These are phyloP conservation scores for Microcebus ravelobensis DNA, from an alignment of 2,113 vertebrate genomes.

Conservation along the genomic window DNA sequence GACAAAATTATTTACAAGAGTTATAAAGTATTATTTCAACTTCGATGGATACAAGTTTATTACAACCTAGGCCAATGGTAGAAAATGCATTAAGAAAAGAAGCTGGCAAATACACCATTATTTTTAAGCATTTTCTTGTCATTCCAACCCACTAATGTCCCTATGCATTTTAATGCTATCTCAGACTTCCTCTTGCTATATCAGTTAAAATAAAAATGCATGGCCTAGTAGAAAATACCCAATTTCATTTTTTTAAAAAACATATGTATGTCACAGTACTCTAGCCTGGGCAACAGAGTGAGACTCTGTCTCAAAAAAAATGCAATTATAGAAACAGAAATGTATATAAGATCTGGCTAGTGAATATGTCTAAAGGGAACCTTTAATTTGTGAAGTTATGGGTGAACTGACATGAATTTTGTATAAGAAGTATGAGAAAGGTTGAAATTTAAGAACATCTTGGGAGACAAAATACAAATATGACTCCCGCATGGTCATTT, in stretches of 20 bases:
- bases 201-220: not conserved
- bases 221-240: not conserved
- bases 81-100: not conserved
- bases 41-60: not conserved
- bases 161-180: not conserved
- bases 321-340: not conserved
- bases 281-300: too few species aligned
- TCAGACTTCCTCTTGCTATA: not conserved
- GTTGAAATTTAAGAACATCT: not conserved
- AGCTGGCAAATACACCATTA: not conserved
- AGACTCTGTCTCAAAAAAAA: not conserved
- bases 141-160: not conserved
- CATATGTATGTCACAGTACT: too few species aligned
- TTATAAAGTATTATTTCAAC: not conserved
- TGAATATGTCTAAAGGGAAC: not conserved
- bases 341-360: not conserved
- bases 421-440: not conserved
- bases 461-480: not conserved
- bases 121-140: constrained; percentile 42
- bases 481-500: not conserved
- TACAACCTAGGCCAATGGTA: not conserved
- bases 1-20: accelerated
- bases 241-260: not conserved
- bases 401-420: not conserved
- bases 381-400: not conserved